These are phyloP conservation scores for Cosmorhoe ocellata DNA, from an alignment of 2,888 invertebrate species.

Conservation along the genomic window DNA sequence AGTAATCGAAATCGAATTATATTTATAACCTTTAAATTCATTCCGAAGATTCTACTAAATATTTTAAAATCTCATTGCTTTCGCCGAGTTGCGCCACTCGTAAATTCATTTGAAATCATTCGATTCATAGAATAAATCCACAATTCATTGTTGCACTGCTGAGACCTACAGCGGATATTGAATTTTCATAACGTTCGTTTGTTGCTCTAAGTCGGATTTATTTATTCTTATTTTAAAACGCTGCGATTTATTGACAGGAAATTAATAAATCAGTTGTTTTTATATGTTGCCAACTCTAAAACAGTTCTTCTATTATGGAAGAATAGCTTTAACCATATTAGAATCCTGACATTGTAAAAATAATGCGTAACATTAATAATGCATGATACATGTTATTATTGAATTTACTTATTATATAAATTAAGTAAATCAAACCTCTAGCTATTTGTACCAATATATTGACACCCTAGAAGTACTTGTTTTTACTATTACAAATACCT, in stretches of 20 bases:
- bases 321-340: too few species aligned
- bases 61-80: neutral
- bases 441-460: too few species aligned
- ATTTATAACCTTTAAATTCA: too few species aligned
- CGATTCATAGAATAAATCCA: slow-evolving; percentile 50
- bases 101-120: slow-evolving; percentile 24
- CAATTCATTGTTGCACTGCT: slow-evolving; percentile 61
- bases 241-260: slow-evolving; percentile 69
- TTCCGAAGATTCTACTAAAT: neutral
- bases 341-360: too few species aligned
- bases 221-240: slow-evolving; percentile 61
- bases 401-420: too few species aligned
- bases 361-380: too few species aligned
- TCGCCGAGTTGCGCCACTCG: neutral
- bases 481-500: too few species aligned
- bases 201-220: slow-evolving; percentile 64
- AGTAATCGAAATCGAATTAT: too few species aligned
- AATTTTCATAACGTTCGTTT: slow-evolving; percentile 76
- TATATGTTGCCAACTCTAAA: neutral
- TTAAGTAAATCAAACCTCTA: too few species aligned
- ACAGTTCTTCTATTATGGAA: neutral
- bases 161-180: slow-evolving; percentile 70
- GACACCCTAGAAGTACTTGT: too few species aligned
- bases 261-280: slow-evolving; percentile 61
- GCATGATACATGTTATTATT: too few species aligned